Percentiles rank a stretch among this genome's conserved stretches.
These are phyloP conservation scores for Ceramica pisi DNA, from an alignment of 2,888 invertebrate genomes.

Conservation along the genomic window DNA sequence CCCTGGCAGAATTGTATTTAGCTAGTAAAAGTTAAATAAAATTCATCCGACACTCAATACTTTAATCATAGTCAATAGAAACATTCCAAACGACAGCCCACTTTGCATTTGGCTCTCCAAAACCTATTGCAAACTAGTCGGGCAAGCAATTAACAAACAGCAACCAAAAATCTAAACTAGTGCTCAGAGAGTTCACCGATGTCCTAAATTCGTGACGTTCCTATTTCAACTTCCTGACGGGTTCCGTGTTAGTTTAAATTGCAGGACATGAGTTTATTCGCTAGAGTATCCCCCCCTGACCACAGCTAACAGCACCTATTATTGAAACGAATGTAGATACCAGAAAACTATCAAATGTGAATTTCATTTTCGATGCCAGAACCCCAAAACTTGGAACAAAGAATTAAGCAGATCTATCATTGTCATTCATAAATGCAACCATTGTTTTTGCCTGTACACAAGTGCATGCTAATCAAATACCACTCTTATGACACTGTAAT, in stretches of 20 bases:
- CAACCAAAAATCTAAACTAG: conserved; percentile 27
- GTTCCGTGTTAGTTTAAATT: conserved; percentile 22
- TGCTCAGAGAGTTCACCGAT: not conserved
- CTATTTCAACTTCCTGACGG: conserved; percentile 48
- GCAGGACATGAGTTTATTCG: conserved; percentile 21
- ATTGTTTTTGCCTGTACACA: conserved; percentile 53
- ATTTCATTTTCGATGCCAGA: conserved; percentile 41
- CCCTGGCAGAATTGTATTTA: too few species aligned
- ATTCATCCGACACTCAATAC: not conserved
- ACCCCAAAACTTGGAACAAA: conserved; percentile 59
- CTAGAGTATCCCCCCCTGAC: conserved; percentile 16
- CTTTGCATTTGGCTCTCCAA: not conserved
- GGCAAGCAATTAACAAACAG: conserved; percentile 21
- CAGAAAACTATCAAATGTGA: conserved; percentile 20
- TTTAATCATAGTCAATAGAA: not conserved
- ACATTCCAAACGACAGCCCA: not conserved
- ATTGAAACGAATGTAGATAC: conserved; percentile 25
- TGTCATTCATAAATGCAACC: conserved; percentile 74
- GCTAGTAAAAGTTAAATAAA: too few species aligned
- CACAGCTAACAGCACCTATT: conserved; percentile 10
- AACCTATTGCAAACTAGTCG: not conserved
- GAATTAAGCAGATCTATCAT: conserved; percentile 81
- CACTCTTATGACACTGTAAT: conserved; percentile 56
- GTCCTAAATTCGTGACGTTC: conserved; percentile 27
- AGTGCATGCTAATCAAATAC: conserved; percentile 48